phyloP scores from a whole-genome alignment of 2,888 invertebrate genomes.

The Phaedon cochleariae region DNA sequence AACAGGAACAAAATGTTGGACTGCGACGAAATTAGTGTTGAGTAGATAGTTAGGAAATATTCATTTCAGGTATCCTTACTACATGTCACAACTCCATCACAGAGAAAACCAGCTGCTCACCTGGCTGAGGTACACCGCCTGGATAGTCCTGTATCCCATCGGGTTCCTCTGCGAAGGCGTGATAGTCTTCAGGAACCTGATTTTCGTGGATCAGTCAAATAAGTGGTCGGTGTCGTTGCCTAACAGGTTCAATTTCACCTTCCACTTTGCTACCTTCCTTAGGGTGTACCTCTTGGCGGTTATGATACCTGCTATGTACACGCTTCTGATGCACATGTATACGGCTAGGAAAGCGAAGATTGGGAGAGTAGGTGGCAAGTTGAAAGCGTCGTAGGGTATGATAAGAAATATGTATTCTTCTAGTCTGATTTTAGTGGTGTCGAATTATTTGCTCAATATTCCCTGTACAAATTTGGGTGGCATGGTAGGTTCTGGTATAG shows the following conservation, averaged over 20 bases:
- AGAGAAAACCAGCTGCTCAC: slow-evolving; percentile 78
- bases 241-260: slow-evolving; percentile 85
- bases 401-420: background rate
- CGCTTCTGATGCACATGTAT: slow-evolving; percentile 87
- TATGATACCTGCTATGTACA: slow-evolving; percentile 78
- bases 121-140: slow-evolving; percentile 92
- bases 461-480: too few relatives aligned
- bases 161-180: slow-evolving; percentile 89
- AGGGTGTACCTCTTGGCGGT: slow-evolving; percentile 79
- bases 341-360: slow-evolving; percentile 75
- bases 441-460: background rate
- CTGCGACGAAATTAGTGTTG: too few relatives aligned
- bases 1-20: too few relatives aligned
- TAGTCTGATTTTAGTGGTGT: background rate
- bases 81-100: slow-evolving; percentile 82
- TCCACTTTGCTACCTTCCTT: slow-evolving; percentile 84
- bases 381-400: slow-evolving; percentile 26
- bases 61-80: slow-evolving; percentile 86
- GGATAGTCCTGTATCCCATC: slow-evolving; percentile 93
- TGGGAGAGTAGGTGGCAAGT: slow-evolving; percentile 44
- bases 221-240: slow-evolving; percentile 81
- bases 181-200: slow-evolving; percentile 82
- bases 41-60: too few relatives aligned
- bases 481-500: too few relatives aligned
- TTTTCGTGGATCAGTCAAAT: slow-evolving; percentile 87